phyloP scores from a whole-genome alignment of 92 coral and sea anemone genomes.

The Micromussa lordhowensis region DNA sequence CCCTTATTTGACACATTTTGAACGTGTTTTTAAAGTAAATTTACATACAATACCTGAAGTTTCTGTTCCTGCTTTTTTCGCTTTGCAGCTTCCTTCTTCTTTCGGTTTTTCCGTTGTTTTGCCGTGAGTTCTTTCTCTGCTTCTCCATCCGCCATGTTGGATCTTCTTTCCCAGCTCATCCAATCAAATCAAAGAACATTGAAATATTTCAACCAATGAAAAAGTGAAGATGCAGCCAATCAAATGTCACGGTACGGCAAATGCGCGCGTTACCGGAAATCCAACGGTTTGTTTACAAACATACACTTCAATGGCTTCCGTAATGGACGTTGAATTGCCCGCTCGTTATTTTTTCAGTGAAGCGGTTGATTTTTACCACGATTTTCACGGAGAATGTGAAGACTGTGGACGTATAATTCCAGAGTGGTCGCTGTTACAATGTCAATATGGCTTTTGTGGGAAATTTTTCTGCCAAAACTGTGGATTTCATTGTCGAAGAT shows the following conservation, averaged over 20 bases:
- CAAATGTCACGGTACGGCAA: conserved; percentile 15
- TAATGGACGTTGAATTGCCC: conserved; percentile 35
- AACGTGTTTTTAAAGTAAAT: neutral
- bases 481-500: conserved; percentile 82
- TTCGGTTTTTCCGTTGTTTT: conserved; percentile 78
- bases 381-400: conserved; percentile 83
- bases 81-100: conserved; percentile 81
- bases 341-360: conserved; percentile 35
- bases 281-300: conserved; percentile 67
- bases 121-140: conserved; percentile 73
- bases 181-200: conserved; percentile 63
- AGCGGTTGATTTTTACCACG: conserved; percentile 26
- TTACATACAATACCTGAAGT: conserved; percentile 42
- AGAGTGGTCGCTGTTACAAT: conserved; percentile 79
- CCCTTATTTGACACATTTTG: neutral
- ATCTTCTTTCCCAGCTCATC: conserved; percentile 16
- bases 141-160: conserved; percentile 86
- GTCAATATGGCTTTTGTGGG: conserved; percentile 91
- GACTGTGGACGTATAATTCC: conserved; percentile 81
- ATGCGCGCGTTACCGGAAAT: conserved; percentile 45
- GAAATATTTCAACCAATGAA: conserved; percentile 50
- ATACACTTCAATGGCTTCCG: conserved; percentile 57
- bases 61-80: conserved; percentile 80
- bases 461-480: conserved; percentile 77
- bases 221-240: conserved; percentile 41